phyloP scores from a whole-genome alignment of 2,113 vertebrate species.

The Aythya baeri region DNA sequence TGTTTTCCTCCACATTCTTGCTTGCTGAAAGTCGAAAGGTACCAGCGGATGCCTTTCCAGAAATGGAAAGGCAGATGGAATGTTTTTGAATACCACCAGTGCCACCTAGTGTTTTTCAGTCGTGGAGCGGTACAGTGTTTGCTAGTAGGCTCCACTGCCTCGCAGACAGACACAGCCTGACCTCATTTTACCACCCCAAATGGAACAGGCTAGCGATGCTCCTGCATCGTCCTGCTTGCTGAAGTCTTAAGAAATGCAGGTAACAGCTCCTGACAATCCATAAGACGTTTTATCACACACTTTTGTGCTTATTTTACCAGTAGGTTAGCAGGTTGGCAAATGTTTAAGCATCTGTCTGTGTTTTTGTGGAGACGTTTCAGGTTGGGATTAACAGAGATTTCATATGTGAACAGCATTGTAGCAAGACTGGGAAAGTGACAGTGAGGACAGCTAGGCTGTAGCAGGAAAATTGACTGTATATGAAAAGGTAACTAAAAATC shows the following conservation, averaged over 20 bases:
- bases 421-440: neutral
- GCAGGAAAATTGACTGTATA: neutral
- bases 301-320: neutral
- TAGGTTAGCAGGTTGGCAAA: neutral
- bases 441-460: neutral
- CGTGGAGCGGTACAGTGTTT: fast-evolving
- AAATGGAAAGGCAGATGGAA: neutral
- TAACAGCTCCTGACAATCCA: neutral
- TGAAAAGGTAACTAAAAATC: neutral
- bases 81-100: constrained; percentile 62
- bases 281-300: neutral
- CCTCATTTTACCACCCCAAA: neutral
- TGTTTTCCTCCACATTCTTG: constrained; percentile 57
- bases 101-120: constrained; percentile 69
- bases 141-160: neutral
- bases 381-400: neutral
- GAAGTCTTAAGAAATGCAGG: neutral
- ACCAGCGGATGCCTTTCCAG: neutral
- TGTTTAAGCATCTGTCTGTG: neutral
- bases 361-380: neutral
- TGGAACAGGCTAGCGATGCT: neutral
- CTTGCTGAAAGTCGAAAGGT: constrained; percentile 22
- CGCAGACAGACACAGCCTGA: neutral
- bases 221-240: neutral
- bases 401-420: neutral